Conservation (phyloP, 1,140 invertebrate species). For the Lasioglossum baleicum region DNA sequence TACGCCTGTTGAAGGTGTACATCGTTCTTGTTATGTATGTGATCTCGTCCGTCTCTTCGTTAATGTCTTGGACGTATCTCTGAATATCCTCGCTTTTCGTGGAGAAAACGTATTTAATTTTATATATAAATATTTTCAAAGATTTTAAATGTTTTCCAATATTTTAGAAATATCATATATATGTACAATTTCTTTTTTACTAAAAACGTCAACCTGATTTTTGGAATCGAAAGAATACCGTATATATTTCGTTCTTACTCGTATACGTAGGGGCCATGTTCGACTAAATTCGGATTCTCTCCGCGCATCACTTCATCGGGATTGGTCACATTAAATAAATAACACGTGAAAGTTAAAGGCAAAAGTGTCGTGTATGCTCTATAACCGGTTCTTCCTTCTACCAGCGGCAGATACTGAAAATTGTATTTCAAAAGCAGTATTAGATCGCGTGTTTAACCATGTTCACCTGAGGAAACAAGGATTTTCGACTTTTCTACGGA, state of each 20-base stretch:
- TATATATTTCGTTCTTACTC: slow-evolving; percentile 44
- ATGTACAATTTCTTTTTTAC: no score
- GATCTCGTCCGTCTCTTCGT: slow-evolving; percentile 60
- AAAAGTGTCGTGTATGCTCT: neutral
- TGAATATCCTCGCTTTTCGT: slow-evolving; percentile 38
- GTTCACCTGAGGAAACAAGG: no score
- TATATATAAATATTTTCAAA: no score
- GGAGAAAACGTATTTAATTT: neutral
- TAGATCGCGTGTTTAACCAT: neutral
- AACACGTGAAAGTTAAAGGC: slow-evolving; percentile 5
- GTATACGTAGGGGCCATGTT: slow-evolving; percentile 62
- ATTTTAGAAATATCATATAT: no score
- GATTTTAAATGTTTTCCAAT: no score
- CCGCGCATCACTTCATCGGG: slow-evolving; percentile 61
- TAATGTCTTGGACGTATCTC: slow-evolving; percentile 42
- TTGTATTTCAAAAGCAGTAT: neutral
- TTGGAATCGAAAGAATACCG: no score
- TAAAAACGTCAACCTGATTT: no score
- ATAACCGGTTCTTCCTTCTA: neutral
- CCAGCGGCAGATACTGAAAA: neutral
- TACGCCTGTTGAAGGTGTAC: slow-evolving; percentile 52
- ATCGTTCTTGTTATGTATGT: slow-evolving; percentile 33
- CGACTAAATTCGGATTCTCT: slow-evolving; percentile 42
- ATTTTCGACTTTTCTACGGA: no score
- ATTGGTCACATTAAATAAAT: slow-evolving; percentile 61